Evolutionary conservation across 2,888 invertebrate genomes (phyloP), one percentile per base, ranked within the genome.

Genomic region (Rapana venosa): DNA sequence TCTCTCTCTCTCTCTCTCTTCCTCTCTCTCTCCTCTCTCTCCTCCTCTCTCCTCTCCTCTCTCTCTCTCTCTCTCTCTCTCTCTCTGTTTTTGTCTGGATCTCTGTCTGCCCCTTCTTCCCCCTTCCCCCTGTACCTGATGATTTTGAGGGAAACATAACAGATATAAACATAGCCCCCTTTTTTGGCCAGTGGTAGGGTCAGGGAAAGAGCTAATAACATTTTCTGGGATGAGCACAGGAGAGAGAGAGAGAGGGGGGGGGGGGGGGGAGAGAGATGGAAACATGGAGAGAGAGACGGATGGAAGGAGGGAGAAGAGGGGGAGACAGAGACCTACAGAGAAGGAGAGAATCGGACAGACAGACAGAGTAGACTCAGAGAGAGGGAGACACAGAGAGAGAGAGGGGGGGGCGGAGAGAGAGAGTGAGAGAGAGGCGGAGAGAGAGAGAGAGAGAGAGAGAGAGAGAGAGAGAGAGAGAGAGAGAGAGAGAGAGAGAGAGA

Each of bases 351-450:
- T 30, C 32, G 32, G 84, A 36, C 32, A 84, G 84, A 84, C 32
- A 84, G 36, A 84, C 32, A 84, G 84, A 84, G n/a, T 47, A 47
- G 47, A 47, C 47, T 47, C 47, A 36, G 84, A 84, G 26, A 84
- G 17, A 77, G 77, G n/a, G 77, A n/a, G 17, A 77, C 17, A 77
- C 17, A 77, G 30, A 30, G 77, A 77, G 66, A 66, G 66, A 66
- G 66, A 66, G 66, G 13, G 66, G 15, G 26, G 15, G 26, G 15
- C 2, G 13, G 26, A 30, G 26, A 26, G 26, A 30, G 26, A 30
- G 26, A 30, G 26, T 2, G 26, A 30, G 77, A 77, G 30, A 77
- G 30, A 77, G 30, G n/a, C 5, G n/a, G 30, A 77, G 30, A 77
- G 30, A 77, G 30, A 77, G 30, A 77, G 47, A 47, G 26, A 66